phyloP scores from a whole-genome alignment of 2,797 vertebrate species.

The Jordanella pulchra region DNA sequence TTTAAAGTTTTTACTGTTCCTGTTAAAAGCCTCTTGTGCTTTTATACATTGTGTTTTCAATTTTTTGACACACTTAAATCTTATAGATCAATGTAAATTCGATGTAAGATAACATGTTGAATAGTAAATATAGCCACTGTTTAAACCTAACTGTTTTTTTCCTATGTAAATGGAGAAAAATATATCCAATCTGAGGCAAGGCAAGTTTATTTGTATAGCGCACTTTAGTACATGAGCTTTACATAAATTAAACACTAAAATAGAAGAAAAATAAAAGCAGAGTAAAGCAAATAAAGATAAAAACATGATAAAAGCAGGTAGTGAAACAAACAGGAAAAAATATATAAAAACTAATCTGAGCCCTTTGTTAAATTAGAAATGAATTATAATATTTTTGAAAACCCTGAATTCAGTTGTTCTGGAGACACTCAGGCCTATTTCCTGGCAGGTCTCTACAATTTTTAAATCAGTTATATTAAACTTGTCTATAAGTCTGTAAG shows the following conservation, averaged over 20 bases:
- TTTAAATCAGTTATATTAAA: neutral
- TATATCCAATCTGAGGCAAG: too few species aligned
- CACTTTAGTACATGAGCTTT: too few species aligned
- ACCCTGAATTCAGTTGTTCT: neutral
- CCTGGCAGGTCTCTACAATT: neutral
- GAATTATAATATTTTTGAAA: neutral
- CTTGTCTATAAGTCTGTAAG: neutral
- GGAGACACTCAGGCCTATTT: neutral
- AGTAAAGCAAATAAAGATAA: too few species aligned
- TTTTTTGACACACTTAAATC: neutral
- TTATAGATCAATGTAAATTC: neutral
- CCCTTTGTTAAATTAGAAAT: neutral
- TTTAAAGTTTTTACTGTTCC: slow-evolving; percentile 5
- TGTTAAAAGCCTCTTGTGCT: too few species aligned
- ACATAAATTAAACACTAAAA: too few species aligned
- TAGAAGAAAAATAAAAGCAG: too few species aligned
- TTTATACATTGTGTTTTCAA: neutral
- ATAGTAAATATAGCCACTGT: neutral
- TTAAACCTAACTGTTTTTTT: neutral
- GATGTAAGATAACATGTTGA: neutral
- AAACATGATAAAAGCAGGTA: too few species aligned
- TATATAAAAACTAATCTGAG: too few species aligned
- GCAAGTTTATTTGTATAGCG: too few species aligned
- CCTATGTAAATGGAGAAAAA: too few species aligned
- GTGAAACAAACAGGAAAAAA: too few species aligned